Evolutionary conservation across 2,888 invertebrate species (phyloP), one percentile per base, ranked within the genome.

Genomic region (Habrosyne pyritoides): DNA sequence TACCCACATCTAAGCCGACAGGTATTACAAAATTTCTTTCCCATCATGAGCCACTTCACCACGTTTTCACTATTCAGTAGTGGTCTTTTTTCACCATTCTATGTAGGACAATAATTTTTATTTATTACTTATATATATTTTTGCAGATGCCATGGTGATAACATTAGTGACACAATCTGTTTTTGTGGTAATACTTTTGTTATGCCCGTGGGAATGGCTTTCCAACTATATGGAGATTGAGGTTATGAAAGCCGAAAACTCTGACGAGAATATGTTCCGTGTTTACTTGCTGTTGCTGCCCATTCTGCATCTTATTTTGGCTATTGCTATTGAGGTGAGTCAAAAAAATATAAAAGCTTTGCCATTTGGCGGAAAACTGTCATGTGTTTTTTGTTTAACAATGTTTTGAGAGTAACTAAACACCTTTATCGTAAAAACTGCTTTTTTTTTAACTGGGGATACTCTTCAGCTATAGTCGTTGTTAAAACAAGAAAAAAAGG

Each of bases 291-390:
- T 95, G 55, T 67, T 93, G 12, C 91, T 95, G 70, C 95, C 95
- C 0, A 64, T 93, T 2, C 72, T 93, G 22, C 95, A 96, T 83
- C 84, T 95, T 36, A 54, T 94, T 33, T 59, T 94, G 18, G 93
- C 95, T 47, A 81, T 94, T 36, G 87, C 93, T 54, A 93, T 95
- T 57, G 95, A 96, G 93, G 95, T 95, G 81, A 86, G 68, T 65
- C 3, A 49, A 6, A 22, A 36, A 21, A 21, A 21, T 56, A 53
- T n/a, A n/a, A n/a, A n/a, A n/a, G n/a, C n/a, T n/a, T n/a, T n/a
- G n/a, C n/a, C n/a, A n/a, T n/a, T n/a, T n/a, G n/a, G n/a, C n/a
- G n/a, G n/a, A n/a, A n/a, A n/a, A n/a, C n/a, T n/a, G n/a, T n/a
- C n/a, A n/a, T n/a, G n/a, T n/a, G n/a, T n/a, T n/a, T n/a, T n/a